These are phyloP conservation scores for Drosophila kuntzei DNA, from an alignment of 2,888 invertebrate genomes.

Conservation along the genomic window DNA sequence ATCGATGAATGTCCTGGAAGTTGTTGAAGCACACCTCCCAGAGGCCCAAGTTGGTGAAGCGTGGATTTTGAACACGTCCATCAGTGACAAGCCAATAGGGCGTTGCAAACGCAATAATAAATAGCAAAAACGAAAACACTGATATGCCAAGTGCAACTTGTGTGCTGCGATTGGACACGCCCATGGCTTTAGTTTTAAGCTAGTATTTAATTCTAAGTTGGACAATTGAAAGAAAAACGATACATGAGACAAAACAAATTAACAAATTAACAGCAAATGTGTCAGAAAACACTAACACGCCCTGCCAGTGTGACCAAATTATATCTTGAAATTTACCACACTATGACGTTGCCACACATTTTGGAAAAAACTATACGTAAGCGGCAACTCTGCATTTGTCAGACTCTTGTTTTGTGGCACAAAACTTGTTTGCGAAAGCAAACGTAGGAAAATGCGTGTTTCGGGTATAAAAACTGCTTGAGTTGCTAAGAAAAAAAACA, in stretches of 20 bases:
- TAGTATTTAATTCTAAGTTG: background rate
- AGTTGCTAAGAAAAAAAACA: constrained; percentile 19
- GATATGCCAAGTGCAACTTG: constrained; percentile 88
- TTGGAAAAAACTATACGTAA: constrained; percentile 6
- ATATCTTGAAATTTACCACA: background rate
- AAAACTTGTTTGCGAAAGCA: constrained; percentile 70
- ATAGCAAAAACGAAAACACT: constrained; percentile 89
- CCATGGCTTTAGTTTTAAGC: constrained; percentile 71
- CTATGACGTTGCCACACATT: constrained; percentile 17
- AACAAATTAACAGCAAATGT: constrained; percentile 36
- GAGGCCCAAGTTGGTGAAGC: constrained; percentile 93
- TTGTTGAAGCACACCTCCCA: constrained; percentile 98
- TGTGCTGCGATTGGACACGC: constrained; percentile 84
- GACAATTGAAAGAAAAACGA: background rate
- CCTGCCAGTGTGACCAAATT: constrained; percentile 48
- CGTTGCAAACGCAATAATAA: constrained; percentile 93
- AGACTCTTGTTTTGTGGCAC: constrained; percentile 64
- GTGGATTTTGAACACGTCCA: constrained; percentile 91
- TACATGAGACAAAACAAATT: constrained; percentile 19
- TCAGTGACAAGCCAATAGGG: constrained; percentile 95
- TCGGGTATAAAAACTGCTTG: constrained; percentile 27
- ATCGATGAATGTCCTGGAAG: constrained; percentile 93
- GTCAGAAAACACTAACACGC: constrained; percentile 55
- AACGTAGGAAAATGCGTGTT: constrained; percentile 56
- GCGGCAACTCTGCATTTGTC: constrained; percentile 50